Evolutionary conservation across 2,888 invertebrate genomes (phyloP).

Genomic region (Lycia hirtaria): DNA sequence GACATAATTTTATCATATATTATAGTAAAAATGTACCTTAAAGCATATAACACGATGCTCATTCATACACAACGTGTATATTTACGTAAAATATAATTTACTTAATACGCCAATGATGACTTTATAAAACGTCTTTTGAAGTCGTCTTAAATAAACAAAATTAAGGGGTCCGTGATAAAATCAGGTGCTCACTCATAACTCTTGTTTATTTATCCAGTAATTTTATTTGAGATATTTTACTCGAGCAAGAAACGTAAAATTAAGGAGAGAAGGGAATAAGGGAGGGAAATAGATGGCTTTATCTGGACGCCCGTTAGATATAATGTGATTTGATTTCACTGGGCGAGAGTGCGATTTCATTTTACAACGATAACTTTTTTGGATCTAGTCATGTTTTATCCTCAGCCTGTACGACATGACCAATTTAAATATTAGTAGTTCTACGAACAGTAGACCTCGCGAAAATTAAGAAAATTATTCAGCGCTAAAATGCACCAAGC

Average conservation of each 20-base stretch:
- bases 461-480: too few relatives aligned
- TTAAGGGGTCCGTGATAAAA: neutral
- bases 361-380: constrained; percentile 11
- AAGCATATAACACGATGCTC: too few relatives aligned
- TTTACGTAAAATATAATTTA: neutral
- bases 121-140: neutral
- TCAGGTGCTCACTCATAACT: neutral
- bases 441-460: too few relatives aligned
- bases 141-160: neutral
- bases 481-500: too few relatives aligned
- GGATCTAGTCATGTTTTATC: neutral
- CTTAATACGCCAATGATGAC: neutral
- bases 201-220: constrained; percentile 9
- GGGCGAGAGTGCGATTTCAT: constrained; percentile 20
- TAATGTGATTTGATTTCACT: constrained; percentile 41
- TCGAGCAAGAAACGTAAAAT: constrained; percentile 15
- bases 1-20: too few relatives aligned
- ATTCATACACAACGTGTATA: too few relatives aligned
- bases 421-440: too few relatives aligned
- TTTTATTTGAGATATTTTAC: constrained; percentile 14
- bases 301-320: constrained; percentile 34
- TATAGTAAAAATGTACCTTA: too few relatives aligned
- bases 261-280: constrained; percentile 21
- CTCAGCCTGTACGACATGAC: too few relatives aligned
- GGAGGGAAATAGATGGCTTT: constrained; percentile 30